Base-by-base conservation (phyloP, 30 jellyfish, hydroid and myxozoan species). In the Aurelia sp. region DNA sequence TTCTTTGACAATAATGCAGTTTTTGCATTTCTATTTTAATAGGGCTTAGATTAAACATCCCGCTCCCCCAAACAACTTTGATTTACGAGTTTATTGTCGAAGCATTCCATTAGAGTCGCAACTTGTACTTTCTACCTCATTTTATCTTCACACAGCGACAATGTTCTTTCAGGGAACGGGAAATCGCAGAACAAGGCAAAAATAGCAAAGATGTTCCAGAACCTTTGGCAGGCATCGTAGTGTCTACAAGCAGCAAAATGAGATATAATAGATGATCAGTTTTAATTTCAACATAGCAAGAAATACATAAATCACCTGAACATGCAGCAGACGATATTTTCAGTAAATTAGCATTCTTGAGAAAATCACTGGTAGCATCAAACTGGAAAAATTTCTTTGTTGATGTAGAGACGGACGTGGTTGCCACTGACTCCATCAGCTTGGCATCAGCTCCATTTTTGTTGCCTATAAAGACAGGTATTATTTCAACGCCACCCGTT, bases 321-420 rank as follows among this genome's bases (percentile, higher is more conserved):
- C 99, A 96, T n/a, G 96, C 90, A 17, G 73, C 82, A 35, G 84
- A 48, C 12, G 98, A 95, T 3, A 96, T 65, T 19, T 68, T 70
- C 85, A 82, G 90, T 50, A 78, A 86, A 41, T 71, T 78, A 60
- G 77, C 87, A 52, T 82, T 57, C 44, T 75, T 85, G 16, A 50
- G 40, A 18, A 90, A 66, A 10, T 95, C 97, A 62, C 62, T 80
- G 30, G 75, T 18, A 24, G 67, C 72, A 48, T 88, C 90, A 65
- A 81, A 59, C 22, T 83, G 85, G 69, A 78, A 91, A 80, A 63
- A 80, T 27, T 69, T 69, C 66, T 20, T 72, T 59, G 31, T 61
- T 16, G 21, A 50, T 31, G 91, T 12, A 7, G 88, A 33, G 20
- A 48, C 76, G 20, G 90, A 53, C 18, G 68, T 50, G 30, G 98